Evolutionary conservation across 2,797 vertebrate species (phyloP).

Genomic region (Alauda arvensis): DNA sequence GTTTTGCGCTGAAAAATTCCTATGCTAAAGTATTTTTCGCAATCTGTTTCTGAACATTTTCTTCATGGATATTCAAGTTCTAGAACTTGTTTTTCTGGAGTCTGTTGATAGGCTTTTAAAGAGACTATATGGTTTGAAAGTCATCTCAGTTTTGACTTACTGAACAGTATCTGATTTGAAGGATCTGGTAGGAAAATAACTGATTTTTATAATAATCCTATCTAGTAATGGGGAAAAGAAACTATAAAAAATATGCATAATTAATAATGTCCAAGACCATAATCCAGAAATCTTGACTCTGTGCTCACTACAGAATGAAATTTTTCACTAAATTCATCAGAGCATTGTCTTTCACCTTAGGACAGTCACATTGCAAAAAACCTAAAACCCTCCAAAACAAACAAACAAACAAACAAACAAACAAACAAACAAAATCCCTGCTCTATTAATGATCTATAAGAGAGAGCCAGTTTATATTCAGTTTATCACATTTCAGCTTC

Average conservation of each 20-base stretch:
- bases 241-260: background rate
- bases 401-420: too few relatives aligned
- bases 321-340: background rate
- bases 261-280: background rate
- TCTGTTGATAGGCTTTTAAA: background rate
- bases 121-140: background rate
- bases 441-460: background rate
- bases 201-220: background rate
- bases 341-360: background rate
- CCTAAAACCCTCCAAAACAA: too few relatives aligned
- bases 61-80: background rate
- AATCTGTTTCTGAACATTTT: constrained; percentile 22
- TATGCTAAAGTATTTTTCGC: background rate
- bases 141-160: background rate
- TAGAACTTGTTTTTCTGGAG: constrained; percentile 9
- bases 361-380: background rate
- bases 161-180: background rate
- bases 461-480: background rate
- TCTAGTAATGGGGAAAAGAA: background rate
- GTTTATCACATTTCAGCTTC: background rate
- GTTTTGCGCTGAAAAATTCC: constrained; percentile 22
- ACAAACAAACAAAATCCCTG: rapidly evolving
- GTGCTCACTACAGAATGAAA: background rate
- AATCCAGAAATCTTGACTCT: background rate
- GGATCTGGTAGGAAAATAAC: background rate